Percentiles rank a stretch among this genome's conserved stretches.
phyloP scores from a whole-genome alignment of 2,797 vertebrate genomes.

The Poecilia wingei region DNA sequence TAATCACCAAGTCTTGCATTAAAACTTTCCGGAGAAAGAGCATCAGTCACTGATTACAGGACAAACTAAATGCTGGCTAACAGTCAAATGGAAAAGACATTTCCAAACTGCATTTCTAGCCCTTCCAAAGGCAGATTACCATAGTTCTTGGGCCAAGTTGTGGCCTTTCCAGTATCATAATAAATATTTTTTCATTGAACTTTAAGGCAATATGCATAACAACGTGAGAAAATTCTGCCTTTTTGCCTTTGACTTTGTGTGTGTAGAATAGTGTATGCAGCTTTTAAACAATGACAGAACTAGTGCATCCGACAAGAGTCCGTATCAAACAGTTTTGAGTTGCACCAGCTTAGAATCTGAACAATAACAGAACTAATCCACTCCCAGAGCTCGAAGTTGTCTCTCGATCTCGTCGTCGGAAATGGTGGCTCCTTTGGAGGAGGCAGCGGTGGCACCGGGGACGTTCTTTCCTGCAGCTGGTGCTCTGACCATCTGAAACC shows the following conservation, averaged over 20 bases:
- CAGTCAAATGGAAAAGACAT: constrained; percentile 15
- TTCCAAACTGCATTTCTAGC: constrained; percentile 46
- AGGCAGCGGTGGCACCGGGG: constrained; percentile 81
- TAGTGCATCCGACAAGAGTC: constrained; percentile 47
- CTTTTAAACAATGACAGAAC: constrained; percentile 34
- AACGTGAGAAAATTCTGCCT: constrained; percentile 23
- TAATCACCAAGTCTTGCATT: constrained; percentile 33
- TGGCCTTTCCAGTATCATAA: constrained; percentile 20
- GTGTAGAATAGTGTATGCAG: constrained; percentile 31
- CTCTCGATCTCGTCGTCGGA: constrained; percentile 98
- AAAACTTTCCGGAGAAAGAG: constrained; percentile 32
- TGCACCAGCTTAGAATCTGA: constrained; percentile 26
- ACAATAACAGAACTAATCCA: constrained; percentile 84
- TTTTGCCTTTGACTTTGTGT: constrained; percentile 28
- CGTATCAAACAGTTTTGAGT: constrained; percentile 40
- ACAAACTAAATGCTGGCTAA: constrained; percentile 16
- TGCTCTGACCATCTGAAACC: constrained; percentile 92
- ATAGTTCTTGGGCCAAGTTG: constrained; percentile 31
- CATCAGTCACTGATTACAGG: constrained; percentile 25
- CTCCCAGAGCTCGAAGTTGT: constrained; percentile 94
- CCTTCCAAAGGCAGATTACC: constrained; percentile 51
- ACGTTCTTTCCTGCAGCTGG: constrained; percentile 89
- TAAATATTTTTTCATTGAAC: constrained; percentile 57
- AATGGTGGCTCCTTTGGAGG: constrained; percentile 86
- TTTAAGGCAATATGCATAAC: constrained; percentile 43